Conservation (phyloP, 2,888 invertebrate species). For the Ryuthela nishihirai region DNA sequence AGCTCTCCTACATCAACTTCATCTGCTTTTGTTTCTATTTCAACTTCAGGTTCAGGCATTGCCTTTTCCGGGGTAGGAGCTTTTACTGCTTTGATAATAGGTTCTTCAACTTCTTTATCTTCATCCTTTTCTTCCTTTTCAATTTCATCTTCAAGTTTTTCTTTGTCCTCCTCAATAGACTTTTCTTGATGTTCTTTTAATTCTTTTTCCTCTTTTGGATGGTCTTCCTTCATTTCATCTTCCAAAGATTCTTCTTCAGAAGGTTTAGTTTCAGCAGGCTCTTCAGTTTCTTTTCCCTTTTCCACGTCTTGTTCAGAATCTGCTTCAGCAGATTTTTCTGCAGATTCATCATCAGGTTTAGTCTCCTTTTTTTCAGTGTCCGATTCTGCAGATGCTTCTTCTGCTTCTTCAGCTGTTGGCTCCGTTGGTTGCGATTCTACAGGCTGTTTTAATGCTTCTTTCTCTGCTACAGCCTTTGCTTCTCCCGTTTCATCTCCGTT, state of each 20-base stretch:
- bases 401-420: no score
- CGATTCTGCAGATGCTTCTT: no score
- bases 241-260: background rate
- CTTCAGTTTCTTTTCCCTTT: background rate
- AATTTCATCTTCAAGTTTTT: no score
- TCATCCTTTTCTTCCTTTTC: background rate
- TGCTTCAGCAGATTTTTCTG: background rate
- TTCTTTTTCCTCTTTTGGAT: background rate
- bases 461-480: no score
- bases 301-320: background rate
- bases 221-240: background rate
- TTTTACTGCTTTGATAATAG: no score
- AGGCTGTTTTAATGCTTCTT: no score
- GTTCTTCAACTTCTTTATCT: background rate
- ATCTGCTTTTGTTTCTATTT: background rate
- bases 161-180: no score
- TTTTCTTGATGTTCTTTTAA: no score
- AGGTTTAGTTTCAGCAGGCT: background rate
- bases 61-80: background rate
- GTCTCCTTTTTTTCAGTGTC: no score
- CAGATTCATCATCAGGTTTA: no score
- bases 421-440: no score
- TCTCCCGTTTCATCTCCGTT: no score
- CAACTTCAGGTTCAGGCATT: background rate
- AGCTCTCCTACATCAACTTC: background rate